Evolutionary conservation across 2,113 vertebrate species (phyloP).

Genomic region (Taxidea taxus): DNA sequence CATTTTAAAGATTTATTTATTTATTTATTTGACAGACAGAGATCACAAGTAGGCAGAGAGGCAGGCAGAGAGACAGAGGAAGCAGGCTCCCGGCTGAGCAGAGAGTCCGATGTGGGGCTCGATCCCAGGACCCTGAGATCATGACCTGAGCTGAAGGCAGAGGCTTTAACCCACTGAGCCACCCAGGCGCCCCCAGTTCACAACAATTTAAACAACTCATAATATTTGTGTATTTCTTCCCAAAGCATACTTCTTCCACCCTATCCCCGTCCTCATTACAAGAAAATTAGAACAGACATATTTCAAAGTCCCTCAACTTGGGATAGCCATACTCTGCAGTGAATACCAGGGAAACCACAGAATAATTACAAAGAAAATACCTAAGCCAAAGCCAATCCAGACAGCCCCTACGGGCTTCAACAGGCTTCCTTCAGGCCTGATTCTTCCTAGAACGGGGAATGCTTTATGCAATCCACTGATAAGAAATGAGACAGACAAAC

Average conservation of each 20-base stretch:
- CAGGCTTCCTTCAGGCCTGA: not conserved
- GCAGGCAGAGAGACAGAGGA: too few species aligned
- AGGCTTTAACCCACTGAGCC: too few species aligned
- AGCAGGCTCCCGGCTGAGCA: too few species aligned
- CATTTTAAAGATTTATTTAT: too few species aligned
- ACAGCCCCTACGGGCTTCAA: not conserved
- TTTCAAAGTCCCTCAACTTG: not conserved
- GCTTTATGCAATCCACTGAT: not conserved
- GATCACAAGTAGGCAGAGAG: too few species aligned
- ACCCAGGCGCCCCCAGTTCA: too few species aligned
- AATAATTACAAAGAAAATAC: not conserved
- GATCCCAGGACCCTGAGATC: too few species aligned
- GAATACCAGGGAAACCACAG: not conserved
- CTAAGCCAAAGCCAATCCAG: not conserved
- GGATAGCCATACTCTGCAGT: not conserved
- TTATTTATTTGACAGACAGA: too few species aligned
- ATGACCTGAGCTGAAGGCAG: too few species aligned
- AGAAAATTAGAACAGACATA: not conserved
- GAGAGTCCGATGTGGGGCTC: too few species aligned
- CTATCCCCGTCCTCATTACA: not conserved
- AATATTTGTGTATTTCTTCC: not conserved
- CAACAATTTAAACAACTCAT: not conserved
- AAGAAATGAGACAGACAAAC: not conserved
- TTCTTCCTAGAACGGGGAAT: not conserved
- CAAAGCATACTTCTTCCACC: not conserved